A percentile compares a stretch with the other conserved stretches of the same genome.
Conservation (phyloP, 2,797 vertebrate species). For the Semaprochilodus insignis region DNA sequence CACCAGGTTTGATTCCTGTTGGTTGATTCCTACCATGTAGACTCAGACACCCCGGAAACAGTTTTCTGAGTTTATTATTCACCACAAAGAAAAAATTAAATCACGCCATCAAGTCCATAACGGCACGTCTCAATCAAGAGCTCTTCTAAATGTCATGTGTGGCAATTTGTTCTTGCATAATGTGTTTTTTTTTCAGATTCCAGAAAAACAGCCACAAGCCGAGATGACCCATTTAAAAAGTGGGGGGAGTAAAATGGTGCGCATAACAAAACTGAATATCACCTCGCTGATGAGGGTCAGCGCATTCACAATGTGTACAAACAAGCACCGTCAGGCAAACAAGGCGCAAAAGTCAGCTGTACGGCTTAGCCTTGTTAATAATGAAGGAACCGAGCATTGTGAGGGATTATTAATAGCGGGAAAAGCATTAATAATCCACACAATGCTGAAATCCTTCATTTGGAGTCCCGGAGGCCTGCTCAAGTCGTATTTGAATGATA, state of each 20-base stretch:
- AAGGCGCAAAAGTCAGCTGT: neutral
- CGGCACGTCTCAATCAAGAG: neutral
- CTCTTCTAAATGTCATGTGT: conserved; percentile 18
- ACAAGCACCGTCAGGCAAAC: neutral
- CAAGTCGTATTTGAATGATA: conserved; percentile 49
- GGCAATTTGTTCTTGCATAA: conserved; percentile 1
- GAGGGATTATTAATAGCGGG: conserved; percentile 24
- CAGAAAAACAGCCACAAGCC: neutral
- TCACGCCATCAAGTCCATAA: neutral
- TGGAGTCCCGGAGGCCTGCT: conserved; percentile 13
- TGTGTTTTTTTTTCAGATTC: neutral
- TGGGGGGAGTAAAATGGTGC: neutral
- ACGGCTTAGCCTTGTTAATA: neutral
- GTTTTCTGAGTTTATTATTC: neutral
- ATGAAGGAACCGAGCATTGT: neutral
- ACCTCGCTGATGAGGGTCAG: conserved; percentile 1
- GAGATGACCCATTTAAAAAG: neutral
- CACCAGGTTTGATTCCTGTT: too few relatives aligned
- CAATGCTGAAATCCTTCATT: conserved; percentile 35
- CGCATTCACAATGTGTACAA: neutral
- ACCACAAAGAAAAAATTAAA: neutral
- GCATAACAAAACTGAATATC: conserved; percentile 17
- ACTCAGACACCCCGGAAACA: neutral
- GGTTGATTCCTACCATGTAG: too few relatives aligned
- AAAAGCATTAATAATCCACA: conserved; percentile 37